Percentiles rank a stretch among this genome's conserved stretches.
Conservation (phyloP, 1,140 invertebrate genomes). For the Drosophila virilis region DNA sequence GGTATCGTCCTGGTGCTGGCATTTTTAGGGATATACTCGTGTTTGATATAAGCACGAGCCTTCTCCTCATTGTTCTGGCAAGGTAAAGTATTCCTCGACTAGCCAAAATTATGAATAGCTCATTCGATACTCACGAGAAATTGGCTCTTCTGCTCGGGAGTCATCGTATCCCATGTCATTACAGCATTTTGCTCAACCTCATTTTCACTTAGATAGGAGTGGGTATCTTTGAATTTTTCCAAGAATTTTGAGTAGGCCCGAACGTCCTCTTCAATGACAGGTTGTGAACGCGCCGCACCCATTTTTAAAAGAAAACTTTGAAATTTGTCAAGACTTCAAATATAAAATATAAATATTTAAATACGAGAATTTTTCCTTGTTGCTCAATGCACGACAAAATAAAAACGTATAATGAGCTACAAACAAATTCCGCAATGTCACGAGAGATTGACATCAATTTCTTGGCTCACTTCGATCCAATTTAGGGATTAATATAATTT, state of each 20-base stretch:
- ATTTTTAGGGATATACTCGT: not conserved
- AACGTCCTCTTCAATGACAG: not conserved
- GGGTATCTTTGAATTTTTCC: not conserved
- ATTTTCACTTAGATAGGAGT: not conserved
- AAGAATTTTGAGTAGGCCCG: not conserved
- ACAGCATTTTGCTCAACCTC: not conserved
- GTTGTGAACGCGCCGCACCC: not conserved
- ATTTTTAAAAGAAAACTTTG: not conserved
- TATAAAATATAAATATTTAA: not conserved
- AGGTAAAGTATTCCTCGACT: not conserved
- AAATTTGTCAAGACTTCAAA: not conserved
- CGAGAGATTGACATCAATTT: too few species aligned
- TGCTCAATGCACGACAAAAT: not conserved
- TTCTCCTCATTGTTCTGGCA: not conserved
- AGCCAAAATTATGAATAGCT: not conserved
- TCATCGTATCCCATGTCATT: not conserved
- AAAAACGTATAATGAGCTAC: not conserved
- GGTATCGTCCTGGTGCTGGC: not conserved
- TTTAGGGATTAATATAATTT: too few species aligned
- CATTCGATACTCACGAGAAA: slow-evolving; percentile 1
- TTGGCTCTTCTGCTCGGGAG: not conserved
- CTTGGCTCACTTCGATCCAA: too few species aligned
- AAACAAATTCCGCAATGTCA: too few species aligned
- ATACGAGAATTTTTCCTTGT: not conserved
- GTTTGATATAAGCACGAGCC: not conserved